Base-by-base conservation (phyloP, 2,797 vertebrate genomes). In the Aplochiton taeniatus region DNA sequence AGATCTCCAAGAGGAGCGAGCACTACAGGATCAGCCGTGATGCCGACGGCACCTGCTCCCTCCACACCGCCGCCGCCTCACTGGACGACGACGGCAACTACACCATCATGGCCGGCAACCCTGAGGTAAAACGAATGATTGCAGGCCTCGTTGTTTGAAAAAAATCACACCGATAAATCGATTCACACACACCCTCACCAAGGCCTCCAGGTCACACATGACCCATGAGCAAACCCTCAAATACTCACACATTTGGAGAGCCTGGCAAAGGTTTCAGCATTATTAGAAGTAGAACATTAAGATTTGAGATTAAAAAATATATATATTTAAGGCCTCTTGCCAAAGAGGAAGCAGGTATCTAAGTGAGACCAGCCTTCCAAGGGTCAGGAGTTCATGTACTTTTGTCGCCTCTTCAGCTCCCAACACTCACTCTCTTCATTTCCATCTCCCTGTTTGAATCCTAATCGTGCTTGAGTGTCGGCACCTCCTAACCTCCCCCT, bases 81-180 rank as follows among this genome's bases (percentile, higher is more conserved):
- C 89, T 99, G 69, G 98, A 99, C 4, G 97, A 99, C 9, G 98
- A 99, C 10, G 98, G 98, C 61, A 99, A 99, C 87, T 99, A 98
- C 86, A 99, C 98, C 41, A 86, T 99, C 77, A 95, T 99, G 96
- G 95, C 96, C 65, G 91, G 95, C 74, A 98, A 95, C 88, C 95
- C 95, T 45, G 93, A 94, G 93, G 97, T 98, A 90, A 92, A 80
- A 63, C 4, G 45, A 41, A 1, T 6, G 44, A 7, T 4, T 11
- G 9, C 9, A 4, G 14, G 51, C 49, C 63, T 48, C 44, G 46
- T 43, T 48, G 14, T 59, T 48, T n/a, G n/a, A n/a, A 64, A 19
- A 61, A 43, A 48, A 43, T 47, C n/a, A 41, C 19, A 65, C 68
- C 65, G 48, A 61, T 45, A 4, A 9, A 31, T 31, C 2, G 31